Percentiles rank a stretch among this genome's conserved stretches.
Conservation (phyloP, 2,113 vertebrate genomes). For the Eira barbara region DNA sequence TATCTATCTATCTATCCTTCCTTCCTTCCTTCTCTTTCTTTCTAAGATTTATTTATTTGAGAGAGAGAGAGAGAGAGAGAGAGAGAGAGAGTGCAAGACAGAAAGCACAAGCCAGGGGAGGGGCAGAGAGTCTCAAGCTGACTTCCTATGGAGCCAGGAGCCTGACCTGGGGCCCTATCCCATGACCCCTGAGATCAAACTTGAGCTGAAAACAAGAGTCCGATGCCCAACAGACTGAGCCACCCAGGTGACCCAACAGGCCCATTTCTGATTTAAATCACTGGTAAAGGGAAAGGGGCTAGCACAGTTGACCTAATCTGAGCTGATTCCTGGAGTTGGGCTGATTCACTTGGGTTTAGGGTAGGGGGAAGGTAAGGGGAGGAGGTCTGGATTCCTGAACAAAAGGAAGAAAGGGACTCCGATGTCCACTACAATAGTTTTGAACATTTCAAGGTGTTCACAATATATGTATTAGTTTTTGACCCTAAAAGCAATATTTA, state of each 20-base stretch:
- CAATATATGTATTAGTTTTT: background rate
- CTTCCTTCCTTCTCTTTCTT: no score
- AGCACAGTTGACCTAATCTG: background rate
- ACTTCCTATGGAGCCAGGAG: background rate
- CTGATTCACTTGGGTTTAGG: background rate
- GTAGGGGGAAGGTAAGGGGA: no score
- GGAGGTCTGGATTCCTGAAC: background rate
- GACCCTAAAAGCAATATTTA: background rate
- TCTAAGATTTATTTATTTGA: background rate
- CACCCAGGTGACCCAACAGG: background rate
- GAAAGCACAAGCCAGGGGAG: background rate
- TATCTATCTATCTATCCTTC: no score
- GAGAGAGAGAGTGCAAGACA: background rate
- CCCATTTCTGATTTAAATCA: background rate
- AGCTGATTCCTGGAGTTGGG: background rate
- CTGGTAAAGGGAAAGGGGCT: background rate
- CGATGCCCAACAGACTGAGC: accelerated
- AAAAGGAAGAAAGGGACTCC: background rate
- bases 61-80: background rate
- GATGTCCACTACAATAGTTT: background rate
- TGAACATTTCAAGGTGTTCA: slow-evolving; percentile 23
- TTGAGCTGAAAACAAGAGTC: background rate
- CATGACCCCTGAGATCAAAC: background rate
- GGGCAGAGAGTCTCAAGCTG: background rate
- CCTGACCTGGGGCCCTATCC: background rate